phyloP scores from a whole-genome alignment of 2,888 invertebrate species.

The Synanthedon tipuliformis region DNA sequence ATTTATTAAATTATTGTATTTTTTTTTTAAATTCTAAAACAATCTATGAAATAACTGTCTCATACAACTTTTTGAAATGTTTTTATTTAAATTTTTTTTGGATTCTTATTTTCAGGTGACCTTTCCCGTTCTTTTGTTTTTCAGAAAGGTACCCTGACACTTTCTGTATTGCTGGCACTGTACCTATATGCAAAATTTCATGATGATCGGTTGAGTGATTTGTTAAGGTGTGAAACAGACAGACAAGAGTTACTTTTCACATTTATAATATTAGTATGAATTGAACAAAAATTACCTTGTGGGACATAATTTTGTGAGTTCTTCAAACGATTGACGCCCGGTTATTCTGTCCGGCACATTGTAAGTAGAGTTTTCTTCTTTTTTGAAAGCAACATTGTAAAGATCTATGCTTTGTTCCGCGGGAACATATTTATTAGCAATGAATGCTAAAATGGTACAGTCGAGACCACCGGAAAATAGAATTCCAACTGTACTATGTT shows the following conservation, averaged over 20 bases:
- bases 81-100: no score
- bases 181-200: no score
- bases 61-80: no score
- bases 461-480: constrained; percentile 97
- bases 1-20: no score
- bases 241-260: neutral
- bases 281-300: constrained; percentile 38
- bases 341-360: constrained; percentile 89
- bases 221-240: no score
- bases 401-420: constrained; percentile 83
- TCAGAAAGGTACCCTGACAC: no score
- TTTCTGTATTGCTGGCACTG: no score
- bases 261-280: neutral
- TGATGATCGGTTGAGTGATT: no score
- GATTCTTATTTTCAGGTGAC: no score
- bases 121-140: no score
- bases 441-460: constrained; percentile 87
- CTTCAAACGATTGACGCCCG: constrained; percentile 76
- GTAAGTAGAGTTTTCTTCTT: constrained; percentile 49
- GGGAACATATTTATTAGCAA: constrained; percentile 79
- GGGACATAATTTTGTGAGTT: constrained; percentile 77
- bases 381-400: constrained; percentile 93
- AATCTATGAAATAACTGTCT: no score
- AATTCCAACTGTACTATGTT: constrained; percentile 79
- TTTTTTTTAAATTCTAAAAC: no score